Evolutionary conservation across 2,113 vertebrate species (phyloP).

Genomic region (Triplophysa rosa): DNA sequence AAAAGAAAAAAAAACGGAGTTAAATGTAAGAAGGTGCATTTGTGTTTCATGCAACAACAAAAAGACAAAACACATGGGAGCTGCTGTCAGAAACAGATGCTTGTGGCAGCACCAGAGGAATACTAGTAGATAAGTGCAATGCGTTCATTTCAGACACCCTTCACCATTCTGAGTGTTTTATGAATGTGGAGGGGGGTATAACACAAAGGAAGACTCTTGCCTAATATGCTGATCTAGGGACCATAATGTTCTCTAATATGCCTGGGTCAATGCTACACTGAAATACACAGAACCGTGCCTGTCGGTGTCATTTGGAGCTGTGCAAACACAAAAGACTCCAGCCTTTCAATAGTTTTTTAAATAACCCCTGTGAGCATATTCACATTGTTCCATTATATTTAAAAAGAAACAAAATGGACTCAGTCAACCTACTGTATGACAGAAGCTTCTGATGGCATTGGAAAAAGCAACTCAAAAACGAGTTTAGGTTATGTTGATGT

Average conservation of each 20-base stretch:
- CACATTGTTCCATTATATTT: neutral
- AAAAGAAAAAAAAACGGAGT: constrained; percentile 2
- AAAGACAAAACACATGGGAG: constrained; percentile 25
- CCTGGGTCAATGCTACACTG: constrained; percentile 18
- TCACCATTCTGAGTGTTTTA: constrained; percentile 25
- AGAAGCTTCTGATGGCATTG: neutral
- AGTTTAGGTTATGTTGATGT: neutral
- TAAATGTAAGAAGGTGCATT: constrained; percentile 20
- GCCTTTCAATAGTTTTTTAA: neutral
- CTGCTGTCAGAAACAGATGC: constrained; percentile 24
- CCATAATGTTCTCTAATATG: constrained; percentile 17
- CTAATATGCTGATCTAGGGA: constrained; percentile 24
- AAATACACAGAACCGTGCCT: neutral
- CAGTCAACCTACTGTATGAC: neutral
- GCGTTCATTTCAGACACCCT: constrained; percentile 14
- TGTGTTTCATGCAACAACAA: constrained; percentile 26
- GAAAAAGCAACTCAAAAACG: neutral
- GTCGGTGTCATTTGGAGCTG: constrained; percentile 13
- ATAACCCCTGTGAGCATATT: neutral
- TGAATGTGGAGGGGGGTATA: neutral
- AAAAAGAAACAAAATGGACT: neutral
- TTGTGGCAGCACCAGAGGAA: constrained; percentile 5
- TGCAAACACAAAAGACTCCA: neutral
- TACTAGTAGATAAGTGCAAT: constrained; percentile 15
- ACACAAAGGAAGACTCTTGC: constrained; percentile 4